A percentile compares a stretch with the other conserved stretches of the same genome.
Evolutionary conservation across 2,113 vertebrate species (phyloP).

Genomic region (Carassius carassius): DNA sequence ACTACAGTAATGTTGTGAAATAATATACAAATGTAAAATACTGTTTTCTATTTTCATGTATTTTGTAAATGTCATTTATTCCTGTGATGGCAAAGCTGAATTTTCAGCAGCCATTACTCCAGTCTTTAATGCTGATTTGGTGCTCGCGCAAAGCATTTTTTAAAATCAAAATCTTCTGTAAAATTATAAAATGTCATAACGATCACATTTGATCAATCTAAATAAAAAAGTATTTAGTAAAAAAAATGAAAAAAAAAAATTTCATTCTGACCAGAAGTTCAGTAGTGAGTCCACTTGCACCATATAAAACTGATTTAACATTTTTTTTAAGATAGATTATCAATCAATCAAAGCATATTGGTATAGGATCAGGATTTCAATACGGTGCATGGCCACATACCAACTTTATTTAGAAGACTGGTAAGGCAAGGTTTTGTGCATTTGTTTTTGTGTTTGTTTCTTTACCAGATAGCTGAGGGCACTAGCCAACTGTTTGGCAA

Average conservation of each 20-base stretch:
- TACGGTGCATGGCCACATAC: too few relatives aligned
- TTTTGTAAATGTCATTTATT: too few relatives aligned
- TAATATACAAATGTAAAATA: too few relatives aligned
- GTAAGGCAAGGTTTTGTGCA: constrained; percentile 52
- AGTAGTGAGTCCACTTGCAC: not conserved
- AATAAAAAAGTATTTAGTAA: too few relatives aligned
- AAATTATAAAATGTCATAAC: not conserved
- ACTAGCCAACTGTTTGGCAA: constrained; percentile 94
- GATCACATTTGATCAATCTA: not conserved
- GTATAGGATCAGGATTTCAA: not conserved
- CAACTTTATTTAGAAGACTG: not conserved
- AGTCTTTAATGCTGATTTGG: not conserved
- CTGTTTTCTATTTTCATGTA: too few relatives aligned
- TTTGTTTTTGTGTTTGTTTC: constrained; percentile 13
- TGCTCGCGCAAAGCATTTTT: not conserved
- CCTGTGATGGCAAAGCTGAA: too few relatives aligned
- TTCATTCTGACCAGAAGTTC: too few relatives aligned
- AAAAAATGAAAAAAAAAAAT: too few relatives aligned
- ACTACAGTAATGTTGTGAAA: too few relatives aligned
- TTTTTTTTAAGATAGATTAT: not conserved
- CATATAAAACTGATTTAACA: not conserved
- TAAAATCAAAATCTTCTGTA: too few relatives aligned
- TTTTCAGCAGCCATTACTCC: too few relatives aligned
- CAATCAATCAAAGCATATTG: not conserved
- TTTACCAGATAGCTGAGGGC: constrained; percentile 96